A percentile compares a stretch with the other conserved stretches of the same genome.
These are phyloP conservation scores for Melieria picta DNA, from an alignment of 2,888 invertebrate species.

Conservation along the genomic window DNA sequence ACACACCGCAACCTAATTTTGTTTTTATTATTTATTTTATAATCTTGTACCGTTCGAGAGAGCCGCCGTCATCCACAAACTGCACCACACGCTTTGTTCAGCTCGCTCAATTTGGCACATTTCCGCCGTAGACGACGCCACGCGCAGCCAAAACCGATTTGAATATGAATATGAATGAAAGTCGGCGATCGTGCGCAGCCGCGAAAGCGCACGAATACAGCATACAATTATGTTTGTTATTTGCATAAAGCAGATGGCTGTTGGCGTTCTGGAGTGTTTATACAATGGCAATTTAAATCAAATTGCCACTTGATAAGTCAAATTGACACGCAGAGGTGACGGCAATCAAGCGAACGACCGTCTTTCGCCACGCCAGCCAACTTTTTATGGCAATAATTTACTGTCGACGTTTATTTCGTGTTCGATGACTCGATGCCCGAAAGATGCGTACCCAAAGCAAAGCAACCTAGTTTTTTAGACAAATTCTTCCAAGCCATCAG, in stretches of 20 bases:
- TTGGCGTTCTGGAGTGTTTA: constrained; percentile 7
- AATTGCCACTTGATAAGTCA: not conserved
- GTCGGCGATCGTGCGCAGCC: constrained; percentile 18
- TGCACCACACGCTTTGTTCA: not conserved
- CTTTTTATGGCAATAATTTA: too few species aligned
- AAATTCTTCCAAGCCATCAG: too few species aligned
- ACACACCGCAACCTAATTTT: not conserved
- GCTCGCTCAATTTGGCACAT: not conserved
- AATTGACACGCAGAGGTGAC: not conserved
- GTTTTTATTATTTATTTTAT: not conserved
- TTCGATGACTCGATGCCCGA: too few species aligned
- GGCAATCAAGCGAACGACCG: too few species aligned
- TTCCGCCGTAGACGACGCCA: not conserved
- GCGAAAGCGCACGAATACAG: constrained; percentile 5
- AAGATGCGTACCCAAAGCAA: too few species aligned
- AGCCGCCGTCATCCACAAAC: not conserved
- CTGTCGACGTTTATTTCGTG: too few species aligned
- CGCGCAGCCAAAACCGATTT: constrained; percentile 19
- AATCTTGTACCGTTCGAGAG: not conserved
- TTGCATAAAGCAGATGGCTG: constrained; percentile 27
- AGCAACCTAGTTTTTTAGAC: too few species aligned
- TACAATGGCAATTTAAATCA: not conserved
- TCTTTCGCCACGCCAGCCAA: too few species aligned
- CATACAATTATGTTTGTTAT: constrained; percentile 15
- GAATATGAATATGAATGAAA: constrained; percentile 42